A percentile compares a stretch with the other conserved stretches of the same genome.
These are phyloP conservation scores for Aphelenchoides bicaudatus DNA, from an alignment of 2,888 invertebrate species.

Conservation along the genomic window DNA sequence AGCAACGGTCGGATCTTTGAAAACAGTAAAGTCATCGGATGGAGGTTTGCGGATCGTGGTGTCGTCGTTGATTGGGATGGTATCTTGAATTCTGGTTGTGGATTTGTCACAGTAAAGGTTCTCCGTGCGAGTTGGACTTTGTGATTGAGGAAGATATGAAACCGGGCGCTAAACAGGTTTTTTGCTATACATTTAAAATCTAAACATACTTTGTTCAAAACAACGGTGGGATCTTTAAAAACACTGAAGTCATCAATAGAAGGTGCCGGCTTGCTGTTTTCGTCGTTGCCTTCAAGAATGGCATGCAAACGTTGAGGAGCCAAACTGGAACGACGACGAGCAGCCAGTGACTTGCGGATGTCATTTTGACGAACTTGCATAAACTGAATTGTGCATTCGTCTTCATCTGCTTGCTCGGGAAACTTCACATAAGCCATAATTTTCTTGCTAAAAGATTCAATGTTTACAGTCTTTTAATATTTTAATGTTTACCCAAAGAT, in stretches of 20 bases:
- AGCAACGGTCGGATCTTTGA: no score
- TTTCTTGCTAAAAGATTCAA: neutral
- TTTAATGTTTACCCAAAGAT: conserved; percentile 12
- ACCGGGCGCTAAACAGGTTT: no score
- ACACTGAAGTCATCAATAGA: conserved; percentile 1
- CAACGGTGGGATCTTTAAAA: conserved; percentile 11
- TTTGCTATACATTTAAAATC: no score
- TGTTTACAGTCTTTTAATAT: neutral
- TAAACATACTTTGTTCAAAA: neutral
- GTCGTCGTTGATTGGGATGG: no score
- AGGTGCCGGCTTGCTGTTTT: conserved; percentile 12
- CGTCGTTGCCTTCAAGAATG: conserved; percentile 9
- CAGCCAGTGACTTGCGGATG: conserved; percentile 4
- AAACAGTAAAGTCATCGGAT: no score
- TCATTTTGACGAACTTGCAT: conserved; percentile 13
- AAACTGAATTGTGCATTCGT: conserved; percentile 2
- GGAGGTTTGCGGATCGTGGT: no score
- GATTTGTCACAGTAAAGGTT: no score
- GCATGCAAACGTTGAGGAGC: conserved; percentile 10
- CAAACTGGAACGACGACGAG: conserved; percentile 14
- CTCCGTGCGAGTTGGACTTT: no score
- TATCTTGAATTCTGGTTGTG: no score
- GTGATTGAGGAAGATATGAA: no score
- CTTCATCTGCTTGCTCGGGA: neutral
- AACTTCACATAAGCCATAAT: neutral